Conservation (phyloP, 1,140 invertebrate species). For the Solenopsis fugax region DNA sequence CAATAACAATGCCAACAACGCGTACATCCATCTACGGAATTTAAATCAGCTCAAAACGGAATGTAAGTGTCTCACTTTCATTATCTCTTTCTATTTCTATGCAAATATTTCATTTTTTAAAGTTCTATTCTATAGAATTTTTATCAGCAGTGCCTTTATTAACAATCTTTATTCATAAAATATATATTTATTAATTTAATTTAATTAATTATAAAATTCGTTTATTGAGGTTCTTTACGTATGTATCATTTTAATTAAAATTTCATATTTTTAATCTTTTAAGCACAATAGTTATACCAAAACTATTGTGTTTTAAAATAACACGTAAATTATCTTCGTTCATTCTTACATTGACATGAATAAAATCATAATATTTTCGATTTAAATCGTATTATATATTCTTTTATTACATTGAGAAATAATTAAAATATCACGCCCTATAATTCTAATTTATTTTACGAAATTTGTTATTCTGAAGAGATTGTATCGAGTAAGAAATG, state of each 20-base stretch:
- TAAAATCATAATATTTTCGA: background rate
- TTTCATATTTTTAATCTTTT: background rate
- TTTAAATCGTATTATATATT: too few species aligned
- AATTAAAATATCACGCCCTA: too few species aligned
- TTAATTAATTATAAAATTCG: background rate
- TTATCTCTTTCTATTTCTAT: background rate
- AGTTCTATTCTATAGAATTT: background rate
- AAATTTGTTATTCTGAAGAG: background rate
- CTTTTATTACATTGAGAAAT: too few species aligned
- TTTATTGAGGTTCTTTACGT: background rate
- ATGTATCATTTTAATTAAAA: background rate
- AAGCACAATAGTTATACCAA: background rate
- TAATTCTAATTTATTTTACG: too few species aligned
- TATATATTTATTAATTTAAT: background rate
- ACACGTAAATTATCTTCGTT: background rate
- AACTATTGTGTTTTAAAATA: background rate
- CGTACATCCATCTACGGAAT: conserved; percentile 84
- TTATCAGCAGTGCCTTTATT: background rate
- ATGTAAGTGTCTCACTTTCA: conserved; percentile 77
- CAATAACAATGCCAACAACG: conserved; percentile 83
- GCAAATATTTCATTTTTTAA: background rate
- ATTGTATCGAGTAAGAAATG: background rate
- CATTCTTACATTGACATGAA: background rate
- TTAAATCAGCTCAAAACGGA: conserved; percentile 85
- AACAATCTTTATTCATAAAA: background rate